Conservation (phyloP, 1,140 invertebrate species). For the Wiebesia pumilae region DNA sequence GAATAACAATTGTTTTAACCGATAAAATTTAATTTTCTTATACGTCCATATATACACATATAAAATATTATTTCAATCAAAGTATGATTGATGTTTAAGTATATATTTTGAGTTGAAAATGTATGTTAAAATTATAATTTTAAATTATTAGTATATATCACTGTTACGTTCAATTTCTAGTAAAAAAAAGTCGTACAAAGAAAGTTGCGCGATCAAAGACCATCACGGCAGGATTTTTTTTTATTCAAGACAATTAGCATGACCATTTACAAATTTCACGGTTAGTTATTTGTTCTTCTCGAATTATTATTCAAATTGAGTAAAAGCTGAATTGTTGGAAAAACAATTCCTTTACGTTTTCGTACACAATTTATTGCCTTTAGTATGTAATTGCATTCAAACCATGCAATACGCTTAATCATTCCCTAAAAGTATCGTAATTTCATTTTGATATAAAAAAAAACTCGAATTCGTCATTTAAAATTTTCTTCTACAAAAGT, state of each 20-base stretch:
- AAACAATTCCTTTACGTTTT: background rate
- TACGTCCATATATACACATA: too few species aligned
- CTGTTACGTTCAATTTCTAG: background rate
- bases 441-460: too few species aligned
- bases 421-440: background rate
- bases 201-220: background rate
- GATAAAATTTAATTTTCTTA: too few species aligned
- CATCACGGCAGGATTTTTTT: background rate
- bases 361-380: background rate
- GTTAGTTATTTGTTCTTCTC: slow-evolving; percentile 15
- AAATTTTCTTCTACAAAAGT: too few species aligned
- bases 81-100: too few species aligned
- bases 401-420: background rate
- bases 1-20: too few species aligned
- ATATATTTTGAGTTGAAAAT: too few species aligned
- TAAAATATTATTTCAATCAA: too few species aligned
- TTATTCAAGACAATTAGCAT: slow-evolving; percentile 8
- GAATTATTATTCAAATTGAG: slow-evolving; percentile 25
- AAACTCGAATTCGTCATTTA: too few species aligned
- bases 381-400: background rate
- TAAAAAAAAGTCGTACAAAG: background rate
- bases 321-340: background rate
- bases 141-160: background rate
- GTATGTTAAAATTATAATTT: too few species aligned
- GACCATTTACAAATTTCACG: slow-evolving; percentile 17